Conservation (phyloP, 2,888 invertebrate species). For the Pseudococcus viburni region DNA sequence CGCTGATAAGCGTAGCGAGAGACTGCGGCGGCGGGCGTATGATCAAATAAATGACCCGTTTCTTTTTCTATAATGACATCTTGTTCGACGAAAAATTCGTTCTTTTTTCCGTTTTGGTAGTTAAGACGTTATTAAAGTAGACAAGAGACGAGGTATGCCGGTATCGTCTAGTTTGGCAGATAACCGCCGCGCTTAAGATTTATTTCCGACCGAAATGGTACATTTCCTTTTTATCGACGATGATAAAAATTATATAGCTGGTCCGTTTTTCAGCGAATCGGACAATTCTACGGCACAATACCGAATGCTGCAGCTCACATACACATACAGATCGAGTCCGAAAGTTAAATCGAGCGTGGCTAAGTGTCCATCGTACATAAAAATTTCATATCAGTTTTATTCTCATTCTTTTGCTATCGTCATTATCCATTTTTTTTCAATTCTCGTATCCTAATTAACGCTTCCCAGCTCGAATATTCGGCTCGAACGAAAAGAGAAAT, state of each 20-base stretch:
- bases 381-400: conserved; percentile 1
- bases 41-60: conserved; percentile 66
- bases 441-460: conserved; percentile 23
- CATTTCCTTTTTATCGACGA: conserved; percentile 59
- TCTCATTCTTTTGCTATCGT: background rate
- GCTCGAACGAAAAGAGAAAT: background rate
- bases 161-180: conserved; percentile 61
- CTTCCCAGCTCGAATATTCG: background rate
- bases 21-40: conserved; percentile 58
- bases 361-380: conserved; percentile 18
- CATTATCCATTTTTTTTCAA: background rate
- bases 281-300: conserved; percentile 23
- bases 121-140: conserved; percentile 58
- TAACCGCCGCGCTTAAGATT: conserved; percentile 60
- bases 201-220: conserved; percentile 62
- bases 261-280: conserved; percentile 39
- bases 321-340: background rate
- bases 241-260: conserved; percentile 44
- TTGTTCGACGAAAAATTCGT: conserved; percentile 58
- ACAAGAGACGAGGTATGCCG: conserved; percentile 41
- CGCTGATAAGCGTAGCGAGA: conserved; percentile 65
- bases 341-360: conserved; percentile 55
- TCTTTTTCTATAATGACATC: conserved; percentile 65
- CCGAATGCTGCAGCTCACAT: background rate
- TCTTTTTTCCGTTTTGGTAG: conserved; percentile 59